Conservation (phyloP, 1,140 invertebrate genomes). For the Trachymyrmex cornetzi region DNA sequence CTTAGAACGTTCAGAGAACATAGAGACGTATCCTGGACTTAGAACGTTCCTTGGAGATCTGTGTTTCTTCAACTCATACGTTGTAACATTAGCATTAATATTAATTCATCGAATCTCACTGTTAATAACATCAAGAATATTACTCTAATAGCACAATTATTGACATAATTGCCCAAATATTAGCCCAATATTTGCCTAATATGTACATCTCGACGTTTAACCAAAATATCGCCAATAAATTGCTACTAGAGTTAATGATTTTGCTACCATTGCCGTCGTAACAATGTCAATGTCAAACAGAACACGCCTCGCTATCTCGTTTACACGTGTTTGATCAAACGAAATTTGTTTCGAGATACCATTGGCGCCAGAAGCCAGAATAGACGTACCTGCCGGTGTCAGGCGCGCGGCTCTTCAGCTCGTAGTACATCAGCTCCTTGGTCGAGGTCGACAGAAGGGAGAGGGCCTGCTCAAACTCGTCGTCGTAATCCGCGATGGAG, state of each 20-base stretch:
- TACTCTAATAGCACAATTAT: not conserved
- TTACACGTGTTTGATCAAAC: slow-evolving; percentile 5
- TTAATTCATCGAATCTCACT: not conserved
- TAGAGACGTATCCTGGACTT: too few species aligned
- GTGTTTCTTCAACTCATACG: not conserved
- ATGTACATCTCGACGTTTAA: too few species aligned
- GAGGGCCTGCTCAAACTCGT: slow-evolving; percentile 81
- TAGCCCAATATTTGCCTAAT: too few species aligned
- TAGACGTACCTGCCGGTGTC: slow-evolving; percentile 89
- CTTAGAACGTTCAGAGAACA: too few species aligned
- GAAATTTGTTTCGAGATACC: not conserved
- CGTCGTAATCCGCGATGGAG: slow-evolving; percentile 71
- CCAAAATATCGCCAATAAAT: too few species aligned
- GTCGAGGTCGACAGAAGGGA: slow-evolving; percentile 80
- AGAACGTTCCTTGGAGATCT: too few species aligned
- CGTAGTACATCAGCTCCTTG: slow-evolving; percentile 91
- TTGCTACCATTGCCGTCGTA: not conserved
- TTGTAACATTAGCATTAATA: not conserved
- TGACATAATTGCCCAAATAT: too few species aligned
- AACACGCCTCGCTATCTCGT: slow-evolving; percentile 13
- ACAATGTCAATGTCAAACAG: slow-evolving; percentile 12
- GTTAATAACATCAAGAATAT: not conserved
- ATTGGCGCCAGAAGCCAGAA: not conserved
- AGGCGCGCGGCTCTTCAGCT: slow-evolving; percentile 88
- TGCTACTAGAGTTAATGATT: not conserved